Percentiles rank a stretch among this genome's conserved stretches.
These are phyloP conservation scores for Diachrysia chrysitis DNA, from an alignment of 2,888 invertebrate genomes.

Conservation along the genomic window DNA sequence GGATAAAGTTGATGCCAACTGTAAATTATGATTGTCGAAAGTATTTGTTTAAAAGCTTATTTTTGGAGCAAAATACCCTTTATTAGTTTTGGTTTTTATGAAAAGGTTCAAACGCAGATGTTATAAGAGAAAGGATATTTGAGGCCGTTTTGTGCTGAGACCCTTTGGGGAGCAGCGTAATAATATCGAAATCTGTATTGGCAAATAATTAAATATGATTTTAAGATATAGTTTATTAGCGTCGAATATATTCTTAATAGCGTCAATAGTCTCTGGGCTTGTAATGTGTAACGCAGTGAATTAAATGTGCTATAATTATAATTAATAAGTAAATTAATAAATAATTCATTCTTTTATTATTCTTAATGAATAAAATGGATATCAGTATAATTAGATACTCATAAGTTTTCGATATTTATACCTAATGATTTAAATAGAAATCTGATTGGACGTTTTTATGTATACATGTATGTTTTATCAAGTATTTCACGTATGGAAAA, in stretches of 20 bases:
- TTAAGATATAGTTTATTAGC: neutral
- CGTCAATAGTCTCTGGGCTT: no score
- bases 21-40: slow-evolving; percentile 19
- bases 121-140: slow-evolving; percentile 21
- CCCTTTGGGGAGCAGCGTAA: slow-evolving; percentile 32
- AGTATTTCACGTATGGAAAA: no score
- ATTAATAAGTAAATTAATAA: no score
- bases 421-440: no score
- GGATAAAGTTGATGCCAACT: neutral
- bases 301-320: no score
- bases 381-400: no score
- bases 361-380: no score
- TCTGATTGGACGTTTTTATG: no score
- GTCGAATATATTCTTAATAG: neutral
- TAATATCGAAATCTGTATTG: slow-evolving; percentile 37
- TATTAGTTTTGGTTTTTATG: slow-evolving; percentile 58
- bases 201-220: neutral
- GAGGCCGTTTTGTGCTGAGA: slow-evolving; percentile 32
- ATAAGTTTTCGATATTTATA: no score
- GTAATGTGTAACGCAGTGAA: no score
- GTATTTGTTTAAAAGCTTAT: slow-evolving; percentile 58
- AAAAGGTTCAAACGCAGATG: slow-evolving; percentile 56
- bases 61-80: slow-evolving; percentile 57
- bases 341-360: no score
- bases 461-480: no score